Conservation (phyloP, 2,113 vertebrate genomes). For the Eptatretus burgeri region DNA sequence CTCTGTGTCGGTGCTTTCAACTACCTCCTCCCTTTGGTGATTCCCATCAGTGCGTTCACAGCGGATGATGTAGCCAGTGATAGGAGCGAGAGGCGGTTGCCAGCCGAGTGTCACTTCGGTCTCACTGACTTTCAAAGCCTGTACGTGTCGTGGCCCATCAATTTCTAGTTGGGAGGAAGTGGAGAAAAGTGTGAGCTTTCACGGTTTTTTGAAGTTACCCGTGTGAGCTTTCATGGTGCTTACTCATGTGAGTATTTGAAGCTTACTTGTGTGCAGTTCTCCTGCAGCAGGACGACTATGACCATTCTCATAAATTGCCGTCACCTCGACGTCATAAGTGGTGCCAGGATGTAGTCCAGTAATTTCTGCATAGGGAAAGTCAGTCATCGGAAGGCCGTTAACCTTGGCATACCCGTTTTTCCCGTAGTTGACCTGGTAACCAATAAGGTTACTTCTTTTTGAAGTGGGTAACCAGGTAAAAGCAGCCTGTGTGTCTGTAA, state of each 20-base stretch:
- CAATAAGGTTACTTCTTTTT: too few species aligned
- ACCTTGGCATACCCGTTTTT: too few species aligned
- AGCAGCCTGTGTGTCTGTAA: too few species aligned
- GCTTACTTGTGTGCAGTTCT: constrained; percentile 55
- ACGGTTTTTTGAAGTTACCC: too few species aligned
- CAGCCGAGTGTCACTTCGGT: constrained; percentile 38
- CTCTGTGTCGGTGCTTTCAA: constrained; percentile 23
- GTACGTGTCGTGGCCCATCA: constrained; percentile 39
- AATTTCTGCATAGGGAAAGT: constrained; percentile 40
- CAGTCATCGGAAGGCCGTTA: constrained; percentile 25
- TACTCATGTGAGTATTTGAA: not conserved
- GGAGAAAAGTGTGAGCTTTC: not conserved
- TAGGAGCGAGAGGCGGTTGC: constrained; percentile 29
- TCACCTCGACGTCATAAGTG: constrained; percentile 51
- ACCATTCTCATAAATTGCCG: constrained; percentile 18
- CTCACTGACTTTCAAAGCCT: constrained; percentile 36
- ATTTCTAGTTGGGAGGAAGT: constrained; percentile 21
- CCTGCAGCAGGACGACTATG: constrained; percentile 23
- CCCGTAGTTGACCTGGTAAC: too few species aligned
- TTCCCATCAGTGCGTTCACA: constrained; percentile 29
- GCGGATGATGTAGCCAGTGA: constrained; percentile 39
- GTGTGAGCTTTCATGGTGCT: too few species aligned
- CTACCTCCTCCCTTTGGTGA: constrained; percentile 28
- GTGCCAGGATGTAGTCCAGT: constrained; percentile 38
- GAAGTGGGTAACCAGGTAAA: too few species aligned